Percentiles rank a stretch among this genome's conserved stretches.
phyloP scores from a whole-genome alignment of 2,888 invertebrate genomes.

The Hyppa rectilinea region DNA sequence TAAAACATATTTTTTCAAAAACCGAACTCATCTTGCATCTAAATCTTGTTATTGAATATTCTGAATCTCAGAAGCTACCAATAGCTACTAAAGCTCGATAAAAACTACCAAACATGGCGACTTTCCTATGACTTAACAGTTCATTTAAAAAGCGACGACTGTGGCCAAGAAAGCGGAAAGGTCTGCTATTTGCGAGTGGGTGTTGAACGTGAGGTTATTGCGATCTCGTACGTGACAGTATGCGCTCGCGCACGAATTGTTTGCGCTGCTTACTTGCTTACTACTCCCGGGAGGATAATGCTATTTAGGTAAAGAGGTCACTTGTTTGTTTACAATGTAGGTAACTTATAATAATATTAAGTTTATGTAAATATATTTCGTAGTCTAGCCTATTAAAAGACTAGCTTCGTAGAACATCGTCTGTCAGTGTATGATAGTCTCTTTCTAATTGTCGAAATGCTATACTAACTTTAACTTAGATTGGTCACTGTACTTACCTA shows the following conservation, averaged over 20 bases:
- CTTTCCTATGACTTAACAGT: conserved; percentile 45
- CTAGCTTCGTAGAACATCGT: neutral
- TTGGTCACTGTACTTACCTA: neutral
- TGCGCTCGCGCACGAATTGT: conserved; percentile 54
- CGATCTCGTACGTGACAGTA: conserved; percentile 69
- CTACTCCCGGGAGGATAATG: conserved; percentile 61
- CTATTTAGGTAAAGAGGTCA: conserved; percentile 73
- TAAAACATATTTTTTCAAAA: no score
- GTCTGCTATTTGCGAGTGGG: conserved; percentile 68
- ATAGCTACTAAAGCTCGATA: neutral
- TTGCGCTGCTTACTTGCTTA: conserved; percentile 28
- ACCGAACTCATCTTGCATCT: neutral
- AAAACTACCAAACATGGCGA: conserved; percentile 23
- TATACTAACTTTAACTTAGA: neutral
- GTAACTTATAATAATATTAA: conserved; percentile 5
- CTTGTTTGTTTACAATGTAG: conserved; percentile 44
- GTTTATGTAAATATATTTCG: no score
- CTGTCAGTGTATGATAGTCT: neutral
- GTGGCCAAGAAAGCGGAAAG: conserved; percentile 79
- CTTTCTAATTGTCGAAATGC: neutral
- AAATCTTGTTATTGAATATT: neutral
- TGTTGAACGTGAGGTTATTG: conserved; percentile 78
- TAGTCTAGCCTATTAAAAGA: no score
- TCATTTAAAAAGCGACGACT: conserved; percentile 62
- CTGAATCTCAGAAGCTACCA: neutral